Percentiles rank a stretch among this genome's conserved stretches.
phyloP scores from a whole-genome alignment of 2,113 vertebrate genomes.

The Bothrops jararaca region DNA sequence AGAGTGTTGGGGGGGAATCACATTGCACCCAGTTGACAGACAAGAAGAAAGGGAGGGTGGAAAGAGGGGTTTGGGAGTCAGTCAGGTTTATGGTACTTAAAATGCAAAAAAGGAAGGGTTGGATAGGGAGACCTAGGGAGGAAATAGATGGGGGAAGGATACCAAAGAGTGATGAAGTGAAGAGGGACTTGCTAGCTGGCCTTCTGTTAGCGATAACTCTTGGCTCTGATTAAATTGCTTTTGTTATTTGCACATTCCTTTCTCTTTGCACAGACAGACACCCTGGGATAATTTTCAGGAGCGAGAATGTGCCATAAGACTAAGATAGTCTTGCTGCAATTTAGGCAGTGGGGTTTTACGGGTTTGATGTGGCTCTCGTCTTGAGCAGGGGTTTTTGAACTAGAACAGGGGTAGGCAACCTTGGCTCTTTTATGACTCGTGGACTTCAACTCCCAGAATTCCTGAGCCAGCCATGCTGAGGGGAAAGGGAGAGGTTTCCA shows the following conservation, averaged over 20 bases:
- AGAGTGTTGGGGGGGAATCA: not conserved
- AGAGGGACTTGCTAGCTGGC: not conserved
- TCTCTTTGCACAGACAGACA: not conserved
- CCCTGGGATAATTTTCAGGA: not conserved
- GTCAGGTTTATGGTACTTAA: not conserved
- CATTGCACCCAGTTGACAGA: not conserved
- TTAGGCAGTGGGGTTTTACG: not conserved
- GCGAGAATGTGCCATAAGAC: not conserved
- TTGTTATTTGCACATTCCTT: not conserved
- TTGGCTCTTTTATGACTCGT: too few species aligned
- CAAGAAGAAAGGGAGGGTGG: not conserved
- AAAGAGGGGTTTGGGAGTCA: not conserved
- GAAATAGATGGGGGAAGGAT: not conserved
- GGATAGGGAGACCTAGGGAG: not conserved
- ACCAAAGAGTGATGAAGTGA: not conserved
- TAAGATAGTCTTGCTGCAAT: not conserved
- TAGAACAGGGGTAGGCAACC: not conserved
- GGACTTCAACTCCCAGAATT: too few species aligned
- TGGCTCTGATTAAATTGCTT: not conserved
- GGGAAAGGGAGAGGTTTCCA: too few species aligned
- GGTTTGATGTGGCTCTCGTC: not conserved
- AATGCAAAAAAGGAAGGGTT: not conserved
- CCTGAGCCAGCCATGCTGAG: too few species aligned
- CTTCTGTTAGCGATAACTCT: fast-evolving
- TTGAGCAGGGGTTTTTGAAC: not conserved